phyloP scores from a whole-genome alignment of 1,140 invertebrate genomes.

The Ctenoplectra terminalis region DNA sequence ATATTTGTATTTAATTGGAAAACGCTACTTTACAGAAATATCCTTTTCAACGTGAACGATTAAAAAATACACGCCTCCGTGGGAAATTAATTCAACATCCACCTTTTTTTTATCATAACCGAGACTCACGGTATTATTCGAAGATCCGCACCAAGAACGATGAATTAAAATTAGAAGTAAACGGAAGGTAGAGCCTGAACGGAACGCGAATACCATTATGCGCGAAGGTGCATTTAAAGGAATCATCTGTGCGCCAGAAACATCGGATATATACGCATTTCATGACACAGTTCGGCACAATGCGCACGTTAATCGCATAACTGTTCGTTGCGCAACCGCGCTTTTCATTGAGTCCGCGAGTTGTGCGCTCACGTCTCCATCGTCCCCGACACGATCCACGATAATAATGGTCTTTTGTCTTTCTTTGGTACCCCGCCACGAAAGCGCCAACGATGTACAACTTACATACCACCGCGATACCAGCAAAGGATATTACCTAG shows the following conservation, averaged over 20 bases:
- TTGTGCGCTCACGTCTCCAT: constrained; percentile 26
- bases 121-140: no score
- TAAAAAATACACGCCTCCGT: no score
- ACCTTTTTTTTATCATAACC: no score
- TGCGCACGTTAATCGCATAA: constrained; percentile 64
- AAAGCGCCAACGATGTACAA: constrained; percentile 12
- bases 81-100: no score
- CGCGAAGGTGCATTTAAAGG: constrained; percentile 34
- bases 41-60: no score
- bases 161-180: constrained; percentile 32
- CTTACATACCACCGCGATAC: neutral
- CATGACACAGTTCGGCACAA: constrained; percentile 63
- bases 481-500: neutral
- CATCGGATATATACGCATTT: constrained; percentile 48
- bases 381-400: constrained; percentile 42
- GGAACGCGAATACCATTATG: constrained; percentile 32
- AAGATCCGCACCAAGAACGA: no score
- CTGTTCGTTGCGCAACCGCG: constrained; percentile 58
- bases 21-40: no score
- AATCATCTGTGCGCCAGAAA: constrained; percentile 48
- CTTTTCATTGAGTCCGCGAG: constrained; percentile 58
- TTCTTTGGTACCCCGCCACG: constrained; percentile 7
- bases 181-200: neutral
- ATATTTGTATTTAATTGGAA: no score
- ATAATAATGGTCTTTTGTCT: constrained; percentile 54